These are phyloP conservation scores for Idaea aversata DNA, from an alignment of 2,888 invertebrate genomes.

Conservation along the genomic window DNA sequence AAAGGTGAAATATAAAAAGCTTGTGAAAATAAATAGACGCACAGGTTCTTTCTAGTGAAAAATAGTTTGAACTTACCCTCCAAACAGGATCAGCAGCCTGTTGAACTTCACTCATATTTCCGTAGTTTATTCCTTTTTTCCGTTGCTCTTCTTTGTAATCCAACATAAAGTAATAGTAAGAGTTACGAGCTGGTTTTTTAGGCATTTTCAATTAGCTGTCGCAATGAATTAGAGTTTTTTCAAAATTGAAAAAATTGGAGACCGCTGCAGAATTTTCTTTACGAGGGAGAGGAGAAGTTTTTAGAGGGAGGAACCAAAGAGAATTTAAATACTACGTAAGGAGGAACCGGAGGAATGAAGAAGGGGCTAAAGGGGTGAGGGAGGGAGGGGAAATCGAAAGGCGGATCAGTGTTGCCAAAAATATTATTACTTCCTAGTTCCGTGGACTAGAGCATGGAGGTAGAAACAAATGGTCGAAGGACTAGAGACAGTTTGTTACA, in stretches of 20 bases:
- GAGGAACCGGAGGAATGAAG: no score
- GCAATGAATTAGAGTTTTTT: neutral
- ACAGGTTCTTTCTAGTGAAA: neutral
- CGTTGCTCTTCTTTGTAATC: conserved; percentile 58
- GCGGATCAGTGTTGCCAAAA: no score
- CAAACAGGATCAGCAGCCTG: conserved; percentile 59
- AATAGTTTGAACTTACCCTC: conserved; percentile 47
- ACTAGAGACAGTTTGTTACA: no score
- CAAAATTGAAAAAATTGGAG: neutral
- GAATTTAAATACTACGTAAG: no score
- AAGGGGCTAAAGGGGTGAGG: no score
- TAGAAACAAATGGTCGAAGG: no score
- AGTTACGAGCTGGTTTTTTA: conserved; percentile 56
- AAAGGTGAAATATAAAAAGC: neutral
- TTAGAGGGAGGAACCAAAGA: no score
- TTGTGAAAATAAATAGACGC: neutral
- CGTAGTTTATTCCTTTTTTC: conserved; percentile 52
- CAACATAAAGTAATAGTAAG: conserved; percentile 64
- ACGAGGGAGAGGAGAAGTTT: no score
- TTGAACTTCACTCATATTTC: conserved; percentile 51
- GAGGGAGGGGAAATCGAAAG: no score
- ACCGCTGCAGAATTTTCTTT: no score
- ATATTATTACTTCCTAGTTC: no score
- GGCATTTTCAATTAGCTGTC: conserved; percentile 47
- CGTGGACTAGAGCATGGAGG: no score